These are phyloP conservation scores for Habroteleia sp. DNA, from an alignment of 2,888 invertebrate genomes.

Conservation along the genomic window DNA sequence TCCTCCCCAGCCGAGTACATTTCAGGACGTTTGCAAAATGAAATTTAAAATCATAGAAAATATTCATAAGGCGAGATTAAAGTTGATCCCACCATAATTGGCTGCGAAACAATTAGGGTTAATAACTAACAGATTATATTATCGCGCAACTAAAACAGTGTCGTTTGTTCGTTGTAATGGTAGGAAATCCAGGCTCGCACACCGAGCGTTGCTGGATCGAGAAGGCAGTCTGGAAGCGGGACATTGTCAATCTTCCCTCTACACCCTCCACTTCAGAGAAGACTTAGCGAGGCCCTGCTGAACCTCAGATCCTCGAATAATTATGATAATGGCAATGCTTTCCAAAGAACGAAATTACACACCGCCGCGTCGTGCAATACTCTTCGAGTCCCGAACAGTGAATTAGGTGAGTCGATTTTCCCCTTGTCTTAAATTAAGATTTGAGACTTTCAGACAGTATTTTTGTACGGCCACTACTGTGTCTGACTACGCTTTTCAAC, in stretches of 20 bases:
- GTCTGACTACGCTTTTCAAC: slow-evolving; percentile 5
- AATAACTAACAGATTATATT: slow-evolving; percentile 49
- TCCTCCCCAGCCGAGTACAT: no score
- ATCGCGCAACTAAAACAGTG: slow-evolving; percentile 18
- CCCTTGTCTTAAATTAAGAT: slow-evolving; percentile 26
- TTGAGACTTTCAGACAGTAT: slow-evolving; percentile 8
- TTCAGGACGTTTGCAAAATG: no score
- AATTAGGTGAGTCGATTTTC: slow-evolving; percentile 68
- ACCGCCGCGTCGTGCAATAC: slow-evolving; percentile 87
- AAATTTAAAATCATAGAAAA: no score
- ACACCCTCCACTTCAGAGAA: slow-evolving; percentile 82
- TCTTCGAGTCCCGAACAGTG: slow-evolving; percentile 84
- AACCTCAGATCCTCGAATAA: slow-evolving; percentile 79
- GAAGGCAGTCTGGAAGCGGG: slow-evolving; percentile 86
- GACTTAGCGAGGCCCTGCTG: slow-evolving; percentile 83
- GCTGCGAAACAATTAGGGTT: slow-evolving; percentile 32
- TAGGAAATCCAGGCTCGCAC: slow-evolving; percentile 90
- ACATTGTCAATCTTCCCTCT: slow-evolving; percentile 80
- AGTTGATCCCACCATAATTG: slow-evolving; percentile 19
- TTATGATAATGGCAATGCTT: slow-evolving; percentile 74
- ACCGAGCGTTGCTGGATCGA: slow-evolving; percentile 89
- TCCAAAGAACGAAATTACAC: slow-evolving; percentile 82
- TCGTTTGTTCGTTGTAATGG: slow-evolving; percentile 52
- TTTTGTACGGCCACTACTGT: slow-evolving; percentile 7
- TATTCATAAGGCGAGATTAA: no score